Percentiles rank a stretch among this genome's conserved stretches.
These are phyloP conservation scores for Acanthosepion pharaonis DNA, from an alignment of 2,888 invertebrate genomes.

Conservation along the genomic window DNA sequence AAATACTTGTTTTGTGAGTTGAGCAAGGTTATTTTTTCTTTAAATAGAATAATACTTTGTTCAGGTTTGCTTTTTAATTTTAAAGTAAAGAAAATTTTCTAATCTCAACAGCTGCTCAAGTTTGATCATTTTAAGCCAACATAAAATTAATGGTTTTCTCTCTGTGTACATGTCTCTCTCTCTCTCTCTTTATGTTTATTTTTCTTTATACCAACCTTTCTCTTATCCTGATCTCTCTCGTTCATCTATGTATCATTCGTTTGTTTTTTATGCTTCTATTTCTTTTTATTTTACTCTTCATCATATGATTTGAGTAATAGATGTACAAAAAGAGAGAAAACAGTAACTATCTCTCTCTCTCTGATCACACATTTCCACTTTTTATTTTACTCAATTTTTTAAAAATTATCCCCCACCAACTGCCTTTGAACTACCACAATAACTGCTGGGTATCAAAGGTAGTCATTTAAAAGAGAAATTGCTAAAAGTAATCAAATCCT, in stretches of 20 bases:
- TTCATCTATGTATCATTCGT: no score
- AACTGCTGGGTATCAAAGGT: no score
- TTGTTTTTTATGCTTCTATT: no score
- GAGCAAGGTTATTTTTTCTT: not conserved
- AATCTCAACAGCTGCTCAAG: conserved; percentile 13
- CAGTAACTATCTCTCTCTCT: not conserved
- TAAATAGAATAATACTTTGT: not conserved
- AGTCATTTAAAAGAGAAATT: no score
- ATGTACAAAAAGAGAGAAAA: no score
- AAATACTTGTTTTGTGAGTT: not conserved
- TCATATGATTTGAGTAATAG: no score
- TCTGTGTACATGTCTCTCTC: not conserved
- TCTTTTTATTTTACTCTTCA: no score
- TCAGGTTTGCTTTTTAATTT: not conserved
- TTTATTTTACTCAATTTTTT: not conserved
- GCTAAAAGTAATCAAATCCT: no score
- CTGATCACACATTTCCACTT: not conserved
- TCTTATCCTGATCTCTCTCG: no score
- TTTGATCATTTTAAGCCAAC: not conserved
- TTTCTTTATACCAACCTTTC: not conserved
- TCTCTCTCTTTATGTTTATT: not conserved
- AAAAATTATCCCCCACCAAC: no score
- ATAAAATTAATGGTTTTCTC: not conserved
- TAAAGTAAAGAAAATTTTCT: not conserved
- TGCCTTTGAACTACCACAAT: no score